Evolutionary conservation across 1,140 invertebrate genomes (phyloP), one percentile per base, ranked within the genome.

Genomic region (Tachypleus tridentatus): DNA sequence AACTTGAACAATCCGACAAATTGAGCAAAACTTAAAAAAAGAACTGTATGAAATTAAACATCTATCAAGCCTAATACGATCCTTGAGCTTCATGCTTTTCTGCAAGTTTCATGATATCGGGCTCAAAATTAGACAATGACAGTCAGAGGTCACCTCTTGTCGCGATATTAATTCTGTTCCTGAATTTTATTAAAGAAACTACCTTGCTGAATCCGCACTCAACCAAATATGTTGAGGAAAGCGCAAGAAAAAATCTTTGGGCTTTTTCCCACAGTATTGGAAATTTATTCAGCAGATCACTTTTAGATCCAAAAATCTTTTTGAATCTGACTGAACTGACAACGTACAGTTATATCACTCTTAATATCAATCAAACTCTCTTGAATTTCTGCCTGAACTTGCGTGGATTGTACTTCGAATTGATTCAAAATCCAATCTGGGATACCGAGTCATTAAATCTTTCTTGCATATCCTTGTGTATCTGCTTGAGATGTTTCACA

Each of bases 241-340:
- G 29, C 2, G 29, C 29, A 29, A 29, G 29, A 1, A 29, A 29
- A 29, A 29, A 0, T 56, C 56, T 56, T 59, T n/a, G 53, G 51
- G n/a, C 49, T 29, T 29, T 29, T 29, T 29, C 29, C 29, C 29
- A 29, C 29, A 29, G 29, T 29, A 2, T 29, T 29, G 56, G 65
- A 51, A 66, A 60, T 65, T 67, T 63, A 64, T 53, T 7, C 7
- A 49, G n/a, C 50, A 68, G 50, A 54, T 56, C 48, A 29, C 29
- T 29, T 29, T 29, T 29, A 29, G 29, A 29, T 29, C 29, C 29
- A 29, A 29, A 29, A 29, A 29, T 29, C 29, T 29, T 29, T 29
- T 29, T 29, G 29, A 29, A 29, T 29, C 29, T 29, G 29, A 29
- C 29, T 29, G 29, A 29, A 29, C 29, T 29, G 29, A 29, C 29